Evolutionary conservation across 1,140 invertebrate genomes (phyloP), one percentile per base, ranked within the genome.

Genomic region (Harpegnathos saltator): DNA sequence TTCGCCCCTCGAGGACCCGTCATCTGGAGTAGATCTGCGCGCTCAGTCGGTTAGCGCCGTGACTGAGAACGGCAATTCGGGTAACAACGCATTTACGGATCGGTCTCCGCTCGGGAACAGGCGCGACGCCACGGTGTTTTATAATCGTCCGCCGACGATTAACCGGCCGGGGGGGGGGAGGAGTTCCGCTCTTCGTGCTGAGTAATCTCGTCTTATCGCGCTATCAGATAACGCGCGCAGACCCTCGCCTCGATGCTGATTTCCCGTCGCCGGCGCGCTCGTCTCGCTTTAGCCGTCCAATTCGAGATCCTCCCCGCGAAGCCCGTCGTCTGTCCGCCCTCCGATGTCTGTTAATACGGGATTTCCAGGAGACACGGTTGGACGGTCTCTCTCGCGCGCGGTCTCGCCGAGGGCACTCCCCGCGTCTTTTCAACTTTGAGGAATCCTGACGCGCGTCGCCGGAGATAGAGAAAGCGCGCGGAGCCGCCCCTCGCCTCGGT

Each of bases 51-150:
- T 56, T 44, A 3, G 50, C 68, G 15, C 69, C 56, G 56, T 48
- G 19, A 80, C 62, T 62, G 52, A 71, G 75, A 80, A 80, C 59
- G 71, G 75, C 26, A 80, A 80, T 80, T 80, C 69, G 48, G 65
- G 69, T 80, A 71, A 80, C 71, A 71, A 71, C 48, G 69, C 52
- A 71, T 77, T 44, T 77, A 29, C 19, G 15, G 12, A n/a, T n/a
- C 29, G 1, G 22, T 22, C 52, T 24, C 52, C 38, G 66, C 44
- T 66, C 26, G n/a, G n/a, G n/a, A 0, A 33, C 33, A 48, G 52
- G 26, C 29, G 17, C 33, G 11, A 17, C n/a, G 14, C 9, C 29
- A n/a, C 63, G 66, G 14, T 12, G 7, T 33, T 38, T 52, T 29
- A 74, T 44, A 19, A 50, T n/a, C 19, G 29, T 44, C 11, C 38